Evolutionary conservation across 2,888 invertebrate species (phyloP), one percentile per base, ranked within the genome.

Genomic region (Lycophotia porphyrea): DNA sequence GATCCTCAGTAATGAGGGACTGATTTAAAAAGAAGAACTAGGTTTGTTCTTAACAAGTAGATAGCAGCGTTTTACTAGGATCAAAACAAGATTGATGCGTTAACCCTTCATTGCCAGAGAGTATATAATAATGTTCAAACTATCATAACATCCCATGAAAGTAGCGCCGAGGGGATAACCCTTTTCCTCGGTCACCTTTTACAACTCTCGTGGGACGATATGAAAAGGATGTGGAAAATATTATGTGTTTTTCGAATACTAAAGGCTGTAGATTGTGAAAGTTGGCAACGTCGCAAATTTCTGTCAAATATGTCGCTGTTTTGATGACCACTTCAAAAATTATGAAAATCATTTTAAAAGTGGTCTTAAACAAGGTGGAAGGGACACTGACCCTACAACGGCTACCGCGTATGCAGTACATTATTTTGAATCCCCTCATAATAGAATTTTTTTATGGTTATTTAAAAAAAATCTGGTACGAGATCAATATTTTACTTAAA

Each of bases 131-230:
- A 74, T 74, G 80, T 74, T 66, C 65, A 60, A 73, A 79, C 74
- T 66, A 69, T 83, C 81, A 79, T 67, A 70, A 74, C 69, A 81
- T 58, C 27, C 55, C 74, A 39, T 74, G 66, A 70, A 61, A 44
- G 34, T 36, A 34, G 31, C 36, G 61, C 49, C 58, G n/a, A 42
- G 83, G 60, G 81, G 36, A 70, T 69, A 63, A 81, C 74, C 81
- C 74, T 83, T 78, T 82, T 78, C 73, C 39, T 82, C 78, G 72
- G 79, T 60, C 52, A 82, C 66, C 67, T 55, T 73, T 80, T 78
- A 78, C 64, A 60, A 68, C 64, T 21, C 64, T n/a, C 71, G 3
- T 2, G 60, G 39, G 65, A 70, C 21, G 52, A 24, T 49, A n/a
- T 49, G 36, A n/a, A 44, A 63, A 27, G 47, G 39, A 34, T 34